A percentile compares a stretch with the other conserved stretches of the same genome.
phyloP scores from a whole-genome alignment of 1,140 invertebrate genomes.

The Triops longicaudatus region DNA sequence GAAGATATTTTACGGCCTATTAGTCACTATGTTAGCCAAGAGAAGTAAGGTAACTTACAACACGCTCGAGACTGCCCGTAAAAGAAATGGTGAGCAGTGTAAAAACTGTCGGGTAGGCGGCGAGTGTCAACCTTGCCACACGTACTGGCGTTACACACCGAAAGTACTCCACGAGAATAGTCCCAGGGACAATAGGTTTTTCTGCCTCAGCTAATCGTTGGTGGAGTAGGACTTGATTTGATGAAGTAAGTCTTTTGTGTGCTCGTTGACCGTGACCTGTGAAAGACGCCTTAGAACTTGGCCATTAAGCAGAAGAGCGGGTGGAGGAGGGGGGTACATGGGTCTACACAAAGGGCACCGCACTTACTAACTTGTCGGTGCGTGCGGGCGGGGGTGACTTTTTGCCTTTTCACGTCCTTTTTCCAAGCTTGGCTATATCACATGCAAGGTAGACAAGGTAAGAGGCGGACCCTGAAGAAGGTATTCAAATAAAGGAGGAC shows the following conservation, averaged over 20 bases:
- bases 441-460: not conserved
- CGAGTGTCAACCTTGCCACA: not conserved
- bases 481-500: constrained; percentile 1
- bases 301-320: not conserved
- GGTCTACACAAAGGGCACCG: not conserved
- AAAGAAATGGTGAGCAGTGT: too few relatives aligned
- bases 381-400: constrained; percentile 9
- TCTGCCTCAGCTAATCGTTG: not conserved
- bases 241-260: constrained; percentile 3
- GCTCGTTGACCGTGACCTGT: constrained; percentile 2
- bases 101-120: too few relatives aligned
- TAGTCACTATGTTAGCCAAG: too few relatives aligned
- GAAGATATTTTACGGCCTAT: too few relatives aligned
- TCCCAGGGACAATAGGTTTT: not conserved
- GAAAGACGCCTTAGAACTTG: not conserved
- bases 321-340: not conserved
- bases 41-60: too few relatives aligned
- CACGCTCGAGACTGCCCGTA: too few relatives aligned
- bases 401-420: not conserved
- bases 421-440: not conserved
- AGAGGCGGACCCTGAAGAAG: not conserved
- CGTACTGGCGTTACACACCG: not conserved
- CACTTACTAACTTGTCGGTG: constrained; percentile 4
- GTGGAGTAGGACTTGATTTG: not conserved
- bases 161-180: not conserved